Conservation (phyloP, 2,797 vertebrate species). For the Enteromius fasciolatus region DNA sequence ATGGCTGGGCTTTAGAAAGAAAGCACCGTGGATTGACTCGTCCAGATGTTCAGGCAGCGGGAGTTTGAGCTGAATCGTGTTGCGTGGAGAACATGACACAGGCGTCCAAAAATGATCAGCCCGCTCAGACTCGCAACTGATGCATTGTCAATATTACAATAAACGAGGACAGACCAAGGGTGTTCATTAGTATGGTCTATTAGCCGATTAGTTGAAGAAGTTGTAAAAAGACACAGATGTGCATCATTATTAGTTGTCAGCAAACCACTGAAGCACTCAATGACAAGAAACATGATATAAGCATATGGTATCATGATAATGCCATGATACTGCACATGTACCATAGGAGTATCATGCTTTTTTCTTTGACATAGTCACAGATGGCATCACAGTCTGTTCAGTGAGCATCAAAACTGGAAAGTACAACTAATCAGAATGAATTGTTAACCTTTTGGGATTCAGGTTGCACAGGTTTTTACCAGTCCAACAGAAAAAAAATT, state of each 20-base stretch:
- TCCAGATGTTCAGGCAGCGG: conserved; percentile 74
- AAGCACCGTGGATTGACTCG: conserved; percentile 55
- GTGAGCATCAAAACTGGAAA: not conserved
- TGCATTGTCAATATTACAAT: conserved; percentile 55
- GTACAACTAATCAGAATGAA: not conserved
- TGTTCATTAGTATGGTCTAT: conserved; percentile 47
- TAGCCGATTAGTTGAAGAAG: conserved; percentile 35
- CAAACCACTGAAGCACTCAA: conserved; percentile 57
- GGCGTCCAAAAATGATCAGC: conserved; percentile 47
- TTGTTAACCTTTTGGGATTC: not conserved
- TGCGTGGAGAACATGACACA: conserved; percentile 66
- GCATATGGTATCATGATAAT: not conserved
- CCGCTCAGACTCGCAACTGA: conserved; percentile 59
- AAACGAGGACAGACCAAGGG: conserved; percentile 58
- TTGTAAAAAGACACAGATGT: conserved; percentile 53
- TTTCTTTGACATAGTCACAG: conserved; percentile 5
- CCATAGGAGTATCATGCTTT: not conserved
- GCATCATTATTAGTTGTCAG: conserved; percentile 51
- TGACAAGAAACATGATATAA: not conserved
- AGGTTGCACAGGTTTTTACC: not conserved
- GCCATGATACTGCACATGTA: not conserved
- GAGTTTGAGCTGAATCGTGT: conserved; percentile 72
- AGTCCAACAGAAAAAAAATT: not conserved
- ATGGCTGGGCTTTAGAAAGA: conserved; percentile 57
- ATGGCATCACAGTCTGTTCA: not conserved